Evolutionary conservation across 2,113 vertebrate genomes (phyloP).

Genomic region (Eurypyga helias): DNA sequence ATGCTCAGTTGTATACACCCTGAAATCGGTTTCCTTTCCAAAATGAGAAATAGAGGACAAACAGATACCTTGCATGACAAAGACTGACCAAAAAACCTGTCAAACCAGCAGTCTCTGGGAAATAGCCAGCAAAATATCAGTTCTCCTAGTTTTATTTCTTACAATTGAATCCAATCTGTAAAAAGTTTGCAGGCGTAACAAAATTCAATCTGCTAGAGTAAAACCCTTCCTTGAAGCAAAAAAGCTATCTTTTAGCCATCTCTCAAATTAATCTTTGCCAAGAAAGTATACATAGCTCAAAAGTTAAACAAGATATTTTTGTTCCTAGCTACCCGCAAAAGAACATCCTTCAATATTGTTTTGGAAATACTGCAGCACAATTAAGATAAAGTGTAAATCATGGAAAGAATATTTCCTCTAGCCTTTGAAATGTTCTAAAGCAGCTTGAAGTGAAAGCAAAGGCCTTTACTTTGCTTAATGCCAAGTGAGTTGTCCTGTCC

Average conservation of each 20-base stretch:
- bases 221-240: neutral
- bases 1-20: neutral
- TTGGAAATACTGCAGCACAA: conserved; percentile 63
- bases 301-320: conserved; percentile 71
- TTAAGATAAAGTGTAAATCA: conserved; percentile 65
- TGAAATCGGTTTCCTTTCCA: neutral
- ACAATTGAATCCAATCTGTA: neutral
- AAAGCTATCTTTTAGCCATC: neutral
- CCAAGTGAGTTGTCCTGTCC: conserved; percentile 66
- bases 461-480: conserved; percentile 8
- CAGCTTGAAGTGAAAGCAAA: conserved; percentile 39
- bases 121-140: neutral
- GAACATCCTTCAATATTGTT: conserved; percentile 60
- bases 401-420: conserved; percentile 48
- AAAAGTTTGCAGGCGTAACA: conserved; percentile 17
- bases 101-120: neutral
- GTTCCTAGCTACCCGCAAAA: conserved; percentile 58
- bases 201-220: conserved; percentile 16
- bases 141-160: neutral
- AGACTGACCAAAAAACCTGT: neutral
- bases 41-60: neutral
- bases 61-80: neutral
- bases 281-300: conserved; percentile 46
- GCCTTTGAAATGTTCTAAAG: conserved; percentile 51
- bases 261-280: conserved; percentile 26